Conservation (phyloP, 2,113 vertebrate genomes). For the Atractosteus spatula region DNA sequence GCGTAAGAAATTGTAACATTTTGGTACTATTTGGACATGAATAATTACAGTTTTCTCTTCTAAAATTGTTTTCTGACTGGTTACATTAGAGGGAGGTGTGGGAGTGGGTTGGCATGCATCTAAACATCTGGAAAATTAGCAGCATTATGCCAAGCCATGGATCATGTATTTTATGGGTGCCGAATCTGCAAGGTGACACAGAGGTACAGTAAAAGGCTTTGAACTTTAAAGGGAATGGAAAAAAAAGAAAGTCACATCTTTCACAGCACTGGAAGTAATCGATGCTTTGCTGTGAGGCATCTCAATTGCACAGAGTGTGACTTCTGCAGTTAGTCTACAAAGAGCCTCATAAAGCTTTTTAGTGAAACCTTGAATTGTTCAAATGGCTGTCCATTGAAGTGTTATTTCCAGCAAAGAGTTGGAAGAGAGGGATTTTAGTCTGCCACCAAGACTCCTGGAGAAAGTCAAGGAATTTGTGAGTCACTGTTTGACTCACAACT, state of each 20-base stretch:
- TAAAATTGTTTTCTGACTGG: slow-evolving; percentile 19
- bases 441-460: slow-evolving; percentile 36
- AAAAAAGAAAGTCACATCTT: slow-evolving; percentile 6
- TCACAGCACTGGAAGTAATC: slow-evolving; percentile 7
- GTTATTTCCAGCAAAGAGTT: neutral
- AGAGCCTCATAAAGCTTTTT: slow-evolving; percentile 1
- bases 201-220: slow-evolving; percentile 56
- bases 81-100: slow-evolving; percentile 45
- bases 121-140: slow-evolving; percentile 54
- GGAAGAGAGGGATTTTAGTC: slow-evolving; percentile 39
- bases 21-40: no score
- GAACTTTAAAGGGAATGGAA: slow-evolving; percentile 44
- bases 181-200: slow-evolving; percentile 54
- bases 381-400: neutral
- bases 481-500: slow-evolving; percentile 70
- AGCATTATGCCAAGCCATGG: slow-evolving; percentile 44
- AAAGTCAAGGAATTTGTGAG: slow-evolving; percentile 67
- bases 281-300: slow-evolving; percentile 25
- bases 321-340: neutral
- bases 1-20: no score
- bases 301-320: slow-evolving; percentile 3
- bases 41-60: no score
- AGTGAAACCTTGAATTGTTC: neutral
- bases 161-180: slow-evolving; percentile 31
- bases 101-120: slow-evolving; percentile 21